Percentiles rank a stretch among this genome's conserved stretches.
phyloP scores from a whole-genome alignment of 2,888 invertebrate species.

The Lymantria dispar region DNA sequence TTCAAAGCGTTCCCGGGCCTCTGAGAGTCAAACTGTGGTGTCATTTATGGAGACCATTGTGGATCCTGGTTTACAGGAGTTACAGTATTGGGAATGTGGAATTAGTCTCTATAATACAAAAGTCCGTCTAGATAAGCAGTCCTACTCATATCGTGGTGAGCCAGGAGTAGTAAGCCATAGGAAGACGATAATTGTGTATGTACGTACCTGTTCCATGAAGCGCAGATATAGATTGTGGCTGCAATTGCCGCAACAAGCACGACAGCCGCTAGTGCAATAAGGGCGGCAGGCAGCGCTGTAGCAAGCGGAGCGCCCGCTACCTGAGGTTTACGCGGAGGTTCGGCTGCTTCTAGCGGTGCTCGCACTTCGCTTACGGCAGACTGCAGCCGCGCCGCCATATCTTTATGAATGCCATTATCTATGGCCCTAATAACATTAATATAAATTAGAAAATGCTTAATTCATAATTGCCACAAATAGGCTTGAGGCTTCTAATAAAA shows the following conservation, averaged over 20 bases:
- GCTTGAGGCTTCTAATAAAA: too few relatives aligned
- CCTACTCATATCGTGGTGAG: too few relatives aligned
- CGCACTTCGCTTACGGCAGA: constrained; percentile 85
- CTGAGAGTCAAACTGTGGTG: too few relatives aligned
- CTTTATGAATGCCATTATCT: constrained; percentile 47
- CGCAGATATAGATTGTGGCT: constrained; percentile 95
- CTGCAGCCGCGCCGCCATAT: constrained; percentile 48
- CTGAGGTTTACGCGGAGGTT: constrained; percentile 47
- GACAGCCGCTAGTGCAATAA: constrained; percentile 94
- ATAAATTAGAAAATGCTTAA: neutral
- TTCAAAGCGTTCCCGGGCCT: too few relatives aligned
- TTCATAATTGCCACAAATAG: too few relatives aligned
- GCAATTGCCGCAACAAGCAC: constrained; percentile 93
- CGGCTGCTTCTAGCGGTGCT: constrained; percentile 74
- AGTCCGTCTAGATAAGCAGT: too few relatives aligned
- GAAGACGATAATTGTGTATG: neutral
- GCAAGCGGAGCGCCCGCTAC: constrained; percentile 63
- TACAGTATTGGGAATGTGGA: too few relatives aligned
- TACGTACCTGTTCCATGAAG: constrained; percentile 94
- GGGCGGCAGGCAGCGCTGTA: constrained; percentile 93
- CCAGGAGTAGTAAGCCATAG: too few relatives aligned
- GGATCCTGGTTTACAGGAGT: too few relatives aligned
- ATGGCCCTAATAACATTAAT: constrained; percentile 43
- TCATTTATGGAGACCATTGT: too few relatives aligned
- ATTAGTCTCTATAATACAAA: too few relatives aligned